These are phyloP conservation scores for Xestia sexstrigata DNA, from an alignment of 2,888 invertebrate species.

Conservation along the genomic window DNA sequence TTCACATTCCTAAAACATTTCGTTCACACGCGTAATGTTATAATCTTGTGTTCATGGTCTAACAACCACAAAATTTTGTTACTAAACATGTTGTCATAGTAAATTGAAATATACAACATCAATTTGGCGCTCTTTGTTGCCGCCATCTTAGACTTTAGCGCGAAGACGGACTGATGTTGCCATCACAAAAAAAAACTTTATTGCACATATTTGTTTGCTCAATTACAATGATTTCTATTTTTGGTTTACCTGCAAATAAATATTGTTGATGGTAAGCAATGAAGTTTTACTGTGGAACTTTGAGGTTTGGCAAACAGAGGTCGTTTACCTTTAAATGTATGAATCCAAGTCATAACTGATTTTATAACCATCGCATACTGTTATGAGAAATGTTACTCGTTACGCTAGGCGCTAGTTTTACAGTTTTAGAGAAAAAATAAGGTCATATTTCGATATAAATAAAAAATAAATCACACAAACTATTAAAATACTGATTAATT, in stretches of 20 bases:
- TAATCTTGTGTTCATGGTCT: constrained; percentile 77
- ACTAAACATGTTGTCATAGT: constrained; percentile 77
- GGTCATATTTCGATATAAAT: not conserved
- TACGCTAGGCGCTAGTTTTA: constrained; percentile 27
- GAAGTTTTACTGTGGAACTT: constrained; percentile 61
- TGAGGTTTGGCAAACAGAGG: constrained; percentile 46
- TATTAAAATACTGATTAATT: constrained; percentile 34
- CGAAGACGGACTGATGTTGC: constrained; percentile 29
- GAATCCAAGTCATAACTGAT: constrained; percentile 49
- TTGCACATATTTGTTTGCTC: constrained; percentile 62
- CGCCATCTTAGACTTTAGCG: constrained; percentile 49
- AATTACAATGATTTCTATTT: constrained; percentile 72
- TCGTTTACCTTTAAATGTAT: constrained; percentile 56
- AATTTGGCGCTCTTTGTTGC: constrained; percentile 39
- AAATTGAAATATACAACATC: constrained; percentile 65
- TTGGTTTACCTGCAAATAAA: constrained; percentile 60
- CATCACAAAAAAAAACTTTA: constrained; percentile 27
- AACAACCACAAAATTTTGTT: constrained; percentile 79
- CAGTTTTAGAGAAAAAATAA: constrained; percentile 4
- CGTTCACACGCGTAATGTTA: constrained; percentile 83
- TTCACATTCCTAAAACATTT: constrained; percentile 78
- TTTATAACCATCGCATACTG: constrained; percentile 50
- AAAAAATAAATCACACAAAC: constrained; percentile 4
- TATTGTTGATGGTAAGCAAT: constrained; percentile 60
- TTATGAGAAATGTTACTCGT: constrained; percentile 38